A percentile compares a stretch with the other conserved stretches of the same genome.
Conservation (phyloP, 2,797 vertebrate genomes). For the Oryzias sinensis region DNA sequence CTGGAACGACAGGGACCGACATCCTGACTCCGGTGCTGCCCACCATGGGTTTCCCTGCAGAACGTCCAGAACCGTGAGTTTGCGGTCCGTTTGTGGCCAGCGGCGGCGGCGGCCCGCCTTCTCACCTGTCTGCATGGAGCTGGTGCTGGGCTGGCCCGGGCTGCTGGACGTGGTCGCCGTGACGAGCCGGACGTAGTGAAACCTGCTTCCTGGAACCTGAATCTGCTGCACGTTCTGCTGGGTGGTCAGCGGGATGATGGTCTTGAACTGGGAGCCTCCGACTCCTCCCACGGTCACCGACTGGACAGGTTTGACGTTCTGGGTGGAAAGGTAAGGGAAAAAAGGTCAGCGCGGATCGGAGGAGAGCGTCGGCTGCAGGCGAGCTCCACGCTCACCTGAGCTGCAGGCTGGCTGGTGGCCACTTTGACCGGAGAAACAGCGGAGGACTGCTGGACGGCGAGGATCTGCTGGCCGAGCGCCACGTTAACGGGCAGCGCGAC, state of each 20-base stretch:
- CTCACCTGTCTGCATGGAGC: constrained; percentile 89
- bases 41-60: constrained; percentile 89
- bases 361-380: background rate
- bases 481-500: constrained; percentile 85
- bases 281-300: constrained; percentile 89
- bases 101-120: too few relatives aligned
- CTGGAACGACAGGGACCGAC: constrained; percentile 92
- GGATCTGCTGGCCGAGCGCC: constrained; percentile 89
- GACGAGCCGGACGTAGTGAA: constrained; percentile 96
- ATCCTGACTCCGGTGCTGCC: constrained; percentile 89
- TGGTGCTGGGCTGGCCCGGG: constrained; percentile 84
- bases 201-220: constrained; percentile 97
- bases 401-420: constrained; percentile 75
- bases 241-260: constrained; percentile 92
- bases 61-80: background rate
- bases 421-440: constrained; percentile 85
- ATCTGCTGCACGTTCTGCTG: constrained; percentile 96
- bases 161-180: constrained; percentile 88
- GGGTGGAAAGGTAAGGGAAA: constrained; percentile 8
- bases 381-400: constrained; percentile 73
- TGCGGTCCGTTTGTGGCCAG: background rate
- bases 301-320: constrained; percentile 92
- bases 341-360: background rate
- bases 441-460: constrained; percentile 84
- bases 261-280: constrained; percentile 90